Conservation (phyloP, 2,113 vertebrate species). For the Apaloderma vittatum region DNA sequence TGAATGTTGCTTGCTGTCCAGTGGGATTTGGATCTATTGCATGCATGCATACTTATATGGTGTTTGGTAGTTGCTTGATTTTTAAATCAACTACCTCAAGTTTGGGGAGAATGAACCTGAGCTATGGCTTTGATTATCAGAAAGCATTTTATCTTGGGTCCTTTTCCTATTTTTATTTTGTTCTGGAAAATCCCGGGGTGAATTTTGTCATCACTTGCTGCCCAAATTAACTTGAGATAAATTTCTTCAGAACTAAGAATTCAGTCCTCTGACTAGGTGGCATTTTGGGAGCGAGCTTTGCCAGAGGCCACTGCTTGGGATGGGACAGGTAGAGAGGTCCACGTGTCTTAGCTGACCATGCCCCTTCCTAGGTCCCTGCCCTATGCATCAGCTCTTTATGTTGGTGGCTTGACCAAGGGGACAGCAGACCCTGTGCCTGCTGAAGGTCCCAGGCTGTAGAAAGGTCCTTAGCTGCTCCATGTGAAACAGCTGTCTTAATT, state of each 20-base stretch:
- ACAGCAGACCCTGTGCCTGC: neutral
- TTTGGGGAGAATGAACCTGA: neutral
- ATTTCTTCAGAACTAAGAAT: neutral
- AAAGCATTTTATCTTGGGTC: neutral
- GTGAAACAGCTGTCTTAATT: neutral
- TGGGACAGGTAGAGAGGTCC: neutral
- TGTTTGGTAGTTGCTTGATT: neutral
- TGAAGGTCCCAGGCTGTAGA: neutral
- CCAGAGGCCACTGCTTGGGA: neutral
- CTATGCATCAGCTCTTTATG: fast-evolving
- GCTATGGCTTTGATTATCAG: neutral
- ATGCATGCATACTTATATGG: neutral
- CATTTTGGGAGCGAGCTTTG: neutral
- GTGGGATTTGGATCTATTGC: neutral
- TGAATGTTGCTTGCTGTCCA: neutral
- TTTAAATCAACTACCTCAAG: neutral
- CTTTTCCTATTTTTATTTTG: neutral
- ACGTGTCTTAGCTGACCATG: fast-evolving
- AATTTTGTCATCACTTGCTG: neutral
- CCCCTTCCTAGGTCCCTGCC: neutral
- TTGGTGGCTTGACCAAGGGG: neutral
- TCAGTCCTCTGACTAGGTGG: neutral
- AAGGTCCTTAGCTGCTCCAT: neutral
- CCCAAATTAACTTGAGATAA: neutral
- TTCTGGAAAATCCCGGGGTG: neutral